A percentile compares a stretch with the other conserved stretches of the same genome.
Conservation (phyloP, 2,888 invertebrate genomes). For the Drosophila mulleri region DNA sequence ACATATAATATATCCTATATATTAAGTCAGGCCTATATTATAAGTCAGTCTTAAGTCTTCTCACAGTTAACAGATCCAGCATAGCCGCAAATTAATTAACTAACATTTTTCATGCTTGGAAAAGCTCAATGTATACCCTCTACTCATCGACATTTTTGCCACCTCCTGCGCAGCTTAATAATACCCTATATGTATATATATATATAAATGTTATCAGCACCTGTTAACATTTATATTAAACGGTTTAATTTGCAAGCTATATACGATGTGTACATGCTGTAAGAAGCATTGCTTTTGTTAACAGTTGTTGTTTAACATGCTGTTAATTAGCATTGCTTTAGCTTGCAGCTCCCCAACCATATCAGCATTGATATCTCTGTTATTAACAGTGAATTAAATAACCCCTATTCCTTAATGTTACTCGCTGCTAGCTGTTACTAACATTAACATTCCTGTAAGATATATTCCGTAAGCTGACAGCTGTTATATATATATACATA, state of each 20-base stretch:
- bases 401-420: not conserved
- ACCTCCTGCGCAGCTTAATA: not conserved
- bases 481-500: not conserved
- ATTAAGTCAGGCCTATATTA: not conserved
- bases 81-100: not conserved
- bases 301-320: not conserved
- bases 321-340: not conserved
- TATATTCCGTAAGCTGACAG: not conserved
- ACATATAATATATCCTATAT: not conserved
- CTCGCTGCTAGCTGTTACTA: not conserved
- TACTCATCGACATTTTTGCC: not conserved
- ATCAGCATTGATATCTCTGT: not conserved
- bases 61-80: not conserved
- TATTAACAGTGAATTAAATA: not conserved
- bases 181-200: not conserved
- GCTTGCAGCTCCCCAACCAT: not conserved
- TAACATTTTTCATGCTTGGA: constrained; percentile 1
- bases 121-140: not conserved
- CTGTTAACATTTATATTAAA: not conserved
- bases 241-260: not conserved
- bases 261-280: not conserved
- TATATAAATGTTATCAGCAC: not conserved
- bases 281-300: not conserved
- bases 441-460: not conserved
- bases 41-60: not conserved